These are phyloP conservation scores for Australoheros scitulus DNA, from an alignment of 2,113 vertebrate genomes.

Conservation along the genomic window DNA sequence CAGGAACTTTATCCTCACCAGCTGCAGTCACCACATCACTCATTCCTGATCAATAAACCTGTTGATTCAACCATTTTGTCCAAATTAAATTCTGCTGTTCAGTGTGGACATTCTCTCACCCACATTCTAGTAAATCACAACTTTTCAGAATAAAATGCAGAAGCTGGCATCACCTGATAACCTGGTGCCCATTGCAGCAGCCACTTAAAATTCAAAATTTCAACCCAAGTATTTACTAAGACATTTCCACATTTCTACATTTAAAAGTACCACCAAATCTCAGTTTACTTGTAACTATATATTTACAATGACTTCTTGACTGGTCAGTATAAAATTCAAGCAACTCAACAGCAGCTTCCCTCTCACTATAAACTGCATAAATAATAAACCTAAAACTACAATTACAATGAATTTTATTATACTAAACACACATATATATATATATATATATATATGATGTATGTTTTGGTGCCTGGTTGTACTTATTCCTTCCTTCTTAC, in stretches of 20 bases:
- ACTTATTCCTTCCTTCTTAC: too few relatives aligned
- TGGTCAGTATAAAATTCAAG: background rate
- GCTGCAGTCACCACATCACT: background rate
- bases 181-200: background rate
- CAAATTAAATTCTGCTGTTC: background rate
- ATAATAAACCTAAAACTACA: too few relatives aligned
- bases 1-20: background rate
- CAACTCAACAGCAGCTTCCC: background rate
- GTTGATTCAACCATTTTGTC: background rate
- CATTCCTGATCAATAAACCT: background rate
- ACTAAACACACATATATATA: too few relatives aligned
- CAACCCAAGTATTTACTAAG: background rate
- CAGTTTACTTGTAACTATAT: background rate
- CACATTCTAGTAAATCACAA: background rate
- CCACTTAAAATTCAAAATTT: background rate
- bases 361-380: too few relatives aligned
- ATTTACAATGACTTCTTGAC: background rate
- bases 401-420: too few relatives aligned
- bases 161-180: background rate
- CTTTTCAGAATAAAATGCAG: background rate
- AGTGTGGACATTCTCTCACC: background rate
- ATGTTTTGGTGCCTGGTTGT: too few relatives aligned
- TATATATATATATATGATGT: too few relatives aligned
- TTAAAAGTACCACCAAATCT: background rate
- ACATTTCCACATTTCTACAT: background rate